Evolutionary conservation across 1,140 invertebrate genomes (phyloP), one percentile per base, ranked within the genome.

Genomic region (Chrysoperla carnea): DNA sequence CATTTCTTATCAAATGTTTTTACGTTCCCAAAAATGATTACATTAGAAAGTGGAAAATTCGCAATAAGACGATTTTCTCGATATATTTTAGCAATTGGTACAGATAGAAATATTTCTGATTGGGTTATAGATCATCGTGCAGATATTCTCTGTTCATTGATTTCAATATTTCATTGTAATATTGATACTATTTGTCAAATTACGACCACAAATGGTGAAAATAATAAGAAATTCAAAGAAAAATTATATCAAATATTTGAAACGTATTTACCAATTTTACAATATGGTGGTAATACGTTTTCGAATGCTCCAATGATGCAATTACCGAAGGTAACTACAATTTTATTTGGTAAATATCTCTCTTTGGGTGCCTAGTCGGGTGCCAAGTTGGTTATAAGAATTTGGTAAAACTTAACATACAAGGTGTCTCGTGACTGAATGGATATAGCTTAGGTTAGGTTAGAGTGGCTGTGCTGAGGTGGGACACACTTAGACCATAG

Each of bases 31-130:
- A 67, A 70, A 36, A 72, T 84, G 17, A 71, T 90, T 45, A 69
- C 80, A 0, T 58, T 88, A 12, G 78, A 84, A 56, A 84, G 83
- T 62, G 85, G 85, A 40, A 87, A 87, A 58, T 87, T 87, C 67
- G 76, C 78, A 37, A 61, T 92, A 13, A 73, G 76, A 51, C 76
- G 79, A 57, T 83, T 84, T 52, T 81, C 78, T 13, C 71, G 78
- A 50, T 88, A 81, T 48, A 68, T 84, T 36, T 56, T 90, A 63
- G 84, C 78, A 37, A 75, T 86, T 44, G 84, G 84, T 12, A 85
- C 82, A n/a, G 84, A 87, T 60, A 70, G 81, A 36, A 84, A 84
- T 56, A 82, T 84, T 46, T 73, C 81, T 8, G 81, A 85, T 53
- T 81, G 78, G 72, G 65, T 86, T 43, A 52, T 89, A 7, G 69